These are phyloP conservation scores for Falco punctatus DNA, from an alignment of 2,113 vertebrate species.

Conservation along the genomic window DNA sequence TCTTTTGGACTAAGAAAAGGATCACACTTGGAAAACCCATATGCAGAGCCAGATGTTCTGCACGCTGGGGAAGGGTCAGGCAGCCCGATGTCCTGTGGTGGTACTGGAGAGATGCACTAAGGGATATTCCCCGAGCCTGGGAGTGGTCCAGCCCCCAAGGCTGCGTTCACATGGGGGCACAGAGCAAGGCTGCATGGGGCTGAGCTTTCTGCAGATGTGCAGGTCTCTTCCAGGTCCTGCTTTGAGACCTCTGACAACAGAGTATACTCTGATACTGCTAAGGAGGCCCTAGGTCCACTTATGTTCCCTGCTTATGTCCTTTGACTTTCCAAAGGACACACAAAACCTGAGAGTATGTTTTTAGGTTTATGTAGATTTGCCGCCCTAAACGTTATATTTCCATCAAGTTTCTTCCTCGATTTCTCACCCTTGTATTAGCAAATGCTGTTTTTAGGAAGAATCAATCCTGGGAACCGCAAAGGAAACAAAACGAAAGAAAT, in stretches of 20 bases:
- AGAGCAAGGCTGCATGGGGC: neutral
- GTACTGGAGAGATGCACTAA: neutral
- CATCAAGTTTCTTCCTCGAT: neutral
- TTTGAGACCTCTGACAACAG: neutral
- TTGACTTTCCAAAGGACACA: slow-evolving; percentile 8
- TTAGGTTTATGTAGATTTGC: neutral
- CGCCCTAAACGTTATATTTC: neutral
- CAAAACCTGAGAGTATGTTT: neutral
- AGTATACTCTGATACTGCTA: neutral
- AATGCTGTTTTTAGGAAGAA: slow-evolving; percentile 22
- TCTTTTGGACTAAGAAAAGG: neutral
- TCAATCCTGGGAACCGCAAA: neutral
- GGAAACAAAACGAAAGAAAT: neutral
- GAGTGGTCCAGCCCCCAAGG: neutral
- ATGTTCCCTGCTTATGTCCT: neutral
- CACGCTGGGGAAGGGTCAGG: neutral
- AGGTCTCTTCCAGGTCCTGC: neutral
- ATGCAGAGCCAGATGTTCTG: neutral
- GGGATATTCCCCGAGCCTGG: neutral
- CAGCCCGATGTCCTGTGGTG: neutral
- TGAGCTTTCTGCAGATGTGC: neutral
- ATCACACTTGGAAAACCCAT: neutral
- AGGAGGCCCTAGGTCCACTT: neutral
- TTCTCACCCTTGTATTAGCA: neutral
- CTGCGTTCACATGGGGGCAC: neutral